phyloP scores from a whole-genome alignment of 2,113 vertebrate genomes.

The Dipodomys merriami region DNA sequence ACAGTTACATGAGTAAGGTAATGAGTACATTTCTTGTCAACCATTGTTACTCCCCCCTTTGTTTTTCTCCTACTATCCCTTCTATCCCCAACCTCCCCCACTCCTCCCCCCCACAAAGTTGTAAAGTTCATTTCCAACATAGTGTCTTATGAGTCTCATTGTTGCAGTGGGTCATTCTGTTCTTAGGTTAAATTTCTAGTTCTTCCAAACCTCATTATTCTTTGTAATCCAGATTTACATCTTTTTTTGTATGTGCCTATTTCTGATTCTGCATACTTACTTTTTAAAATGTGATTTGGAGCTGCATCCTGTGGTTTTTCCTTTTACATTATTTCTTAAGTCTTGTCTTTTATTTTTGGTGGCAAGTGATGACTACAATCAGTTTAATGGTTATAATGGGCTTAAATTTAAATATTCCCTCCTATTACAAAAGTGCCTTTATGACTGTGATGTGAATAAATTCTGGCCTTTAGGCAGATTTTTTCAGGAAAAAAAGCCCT shows the following conservation, averaged over 20 bases:
- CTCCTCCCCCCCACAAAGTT: no score
- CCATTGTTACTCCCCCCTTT: no score
- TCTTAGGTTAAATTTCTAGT: slow-evolving; percentile 45
- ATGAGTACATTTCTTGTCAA: no score
- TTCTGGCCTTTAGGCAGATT: not conserved
- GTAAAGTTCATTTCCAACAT: no score
- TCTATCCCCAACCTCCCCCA: no score
- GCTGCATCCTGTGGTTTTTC: not conserved
- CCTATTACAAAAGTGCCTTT: not conserved
- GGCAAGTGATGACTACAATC: not conserved
- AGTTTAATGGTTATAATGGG: not conserved
- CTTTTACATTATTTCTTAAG: not conserved
- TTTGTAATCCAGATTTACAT: not conserved
- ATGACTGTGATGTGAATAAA: not conserved
- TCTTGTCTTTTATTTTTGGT: not conserved
- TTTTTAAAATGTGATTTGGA: not conserved
- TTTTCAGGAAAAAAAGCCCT: not conserved
- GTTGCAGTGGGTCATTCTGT: no score
- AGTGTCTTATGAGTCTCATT: no score
- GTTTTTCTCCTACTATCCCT: no score
- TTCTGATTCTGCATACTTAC: not conserved
- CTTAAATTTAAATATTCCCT: not conserved
- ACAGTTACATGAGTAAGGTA: no score
- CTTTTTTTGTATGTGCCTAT: not conserved
- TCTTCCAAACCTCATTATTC: slow-evolving; percentile 18